Evolutionary conservation across 1,140 invertebrate species (phyloP).

Genomic region (Drosophila pandora): DNA sequence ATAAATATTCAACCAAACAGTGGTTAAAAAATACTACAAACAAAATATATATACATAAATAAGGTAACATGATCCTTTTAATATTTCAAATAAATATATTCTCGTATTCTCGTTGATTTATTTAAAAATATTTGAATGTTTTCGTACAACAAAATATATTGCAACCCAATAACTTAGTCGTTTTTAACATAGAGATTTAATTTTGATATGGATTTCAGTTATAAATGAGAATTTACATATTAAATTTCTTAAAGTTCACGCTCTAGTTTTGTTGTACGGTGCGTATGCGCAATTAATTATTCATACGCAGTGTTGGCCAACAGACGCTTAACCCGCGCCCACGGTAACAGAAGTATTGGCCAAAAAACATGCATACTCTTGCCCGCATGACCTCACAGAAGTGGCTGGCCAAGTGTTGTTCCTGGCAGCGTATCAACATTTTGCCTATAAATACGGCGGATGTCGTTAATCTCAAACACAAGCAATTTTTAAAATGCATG

Average conservation of each 20-base stretch:
- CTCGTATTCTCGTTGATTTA: background rate
- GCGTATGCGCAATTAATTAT: conserved; percentile 3
- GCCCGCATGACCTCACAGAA: conserved; percentile 29
- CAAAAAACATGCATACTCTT: conserved; percentile 7
- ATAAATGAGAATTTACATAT: background rate
- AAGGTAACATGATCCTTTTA: background rate
- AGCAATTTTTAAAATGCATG: conserved; percentile 49
- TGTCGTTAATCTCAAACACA: conserved; percentile 51
- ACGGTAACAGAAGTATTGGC: background rate
- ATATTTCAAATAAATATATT: background rate
- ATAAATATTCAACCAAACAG: conserved; percentile 62
- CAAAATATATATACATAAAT: background rate
- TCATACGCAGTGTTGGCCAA: background rate
- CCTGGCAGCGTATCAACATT: conserved; percentile 70
- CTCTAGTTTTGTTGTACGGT: background rate
- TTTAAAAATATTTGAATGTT: too few species aligned
- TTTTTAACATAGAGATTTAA: too few species aligned
- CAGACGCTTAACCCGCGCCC: background rate
- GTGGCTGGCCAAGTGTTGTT: conserved; percentile 46
- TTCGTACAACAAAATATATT: too few species aligned
- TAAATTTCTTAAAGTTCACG: background rate
- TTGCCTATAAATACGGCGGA: conserved; percentile 53
- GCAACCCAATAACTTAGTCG: background rate
- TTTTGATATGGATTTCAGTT: too few species aligned
- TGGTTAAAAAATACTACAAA: conserved; percentile 14